Percentiles rank a stretch among this genome's conserved stretches.
phyloP scores from a whole-genome alignment of 1,140 invertebrate species.

The Eriocheir sinensis region DNA sequence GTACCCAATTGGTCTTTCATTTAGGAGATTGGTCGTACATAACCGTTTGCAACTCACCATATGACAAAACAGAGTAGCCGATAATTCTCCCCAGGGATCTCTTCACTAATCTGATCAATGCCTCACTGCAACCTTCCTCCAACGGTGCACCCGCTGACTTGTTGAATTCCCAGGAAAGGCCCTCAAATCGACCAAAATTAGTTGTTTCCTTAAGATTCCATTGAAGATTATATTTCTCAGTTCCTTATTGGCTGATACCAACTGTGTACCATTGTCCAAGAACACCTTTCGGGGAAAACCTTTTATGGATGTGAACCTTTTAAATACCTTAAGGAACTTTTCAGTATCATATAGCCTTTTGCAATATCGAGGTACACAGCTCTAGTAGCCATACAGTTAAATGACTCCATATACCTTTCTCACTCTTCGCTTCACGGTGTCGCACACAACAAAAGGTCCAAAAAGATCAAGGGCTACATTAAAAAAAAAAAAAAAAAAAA shows the following conservation, averaged over 20 bases:
- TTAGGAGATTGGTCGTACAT: slow-evolving; percentile 36
- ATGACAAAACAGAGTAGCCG: slow-evolving; percentile 47
- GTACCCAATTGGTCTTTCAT: slow-evolving; percentile 54
- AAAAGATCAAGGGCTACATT: slow-evolving; percentile 27
- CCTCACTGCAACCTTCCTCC: slow-evolving; percentile 51
- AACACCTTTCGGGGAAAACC: slow-evolving; percentile 2
- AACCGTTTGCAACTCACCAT: slow-evolving; percentile 5
- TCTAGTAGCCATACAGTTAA: slow-evolving; percentile 27
- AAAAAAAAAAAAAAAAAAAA: too few species aligned
- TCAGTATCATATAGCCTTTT: slow-evolving; percentile 41
- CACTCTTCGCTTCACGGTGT: slow-evolving; percentile 20
- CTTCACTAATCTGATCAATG: slow-evolving; percentile 55
- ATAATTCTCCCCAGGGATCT: slow-evolving; percentile 36
- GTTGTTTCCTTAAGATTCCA: background rate
- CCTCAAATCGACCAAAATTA: slow-evolving; percentile 37
- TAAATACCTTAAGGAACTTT: background rate
- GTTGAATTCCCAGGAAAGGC: slow-evolving; percentile 58
- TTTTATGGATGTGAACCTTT: slow-evolving; percentile 19
- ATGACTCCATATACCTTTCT: slow-evolving; percentile 46
- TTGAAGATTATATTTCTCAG: background rate
- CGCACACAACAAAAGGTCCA: slow-evolving; percentile 29
- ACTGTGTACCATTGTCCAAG: slow-evolving; percentile 45
- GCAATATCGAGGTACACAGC: slow-evolving; percentile 41
- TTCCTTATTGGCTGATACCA: slow-evolving; percentile 36
- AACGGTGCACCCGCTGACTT: slow-evolving; percentile 58